Evolutionary conservation across 2,888 invertebrate species (phyloP).

Genomic region (Cataglyphis albicans): DNA sequence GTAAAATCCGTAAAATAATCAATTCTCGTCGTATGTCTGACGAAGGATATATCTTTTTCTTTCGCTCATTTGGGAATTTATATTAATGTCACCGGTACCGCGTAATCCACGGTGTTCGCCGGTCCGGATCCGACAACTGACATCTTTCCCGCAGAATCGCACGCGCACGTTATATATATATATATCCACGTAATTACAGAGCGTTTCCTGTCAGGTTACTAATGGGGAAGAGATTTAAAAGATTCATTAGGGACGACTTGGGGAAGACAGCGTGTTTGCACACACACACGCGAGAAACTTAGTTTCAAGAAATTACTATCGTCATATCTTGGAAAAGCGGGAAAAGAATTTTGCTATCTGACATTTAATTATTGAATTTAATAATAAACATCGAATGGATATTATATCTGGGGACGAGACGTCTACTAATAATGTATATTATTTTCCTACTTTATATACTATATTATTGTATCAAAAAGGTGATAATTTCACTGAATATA

Average conservation of each 20-base stretch:
- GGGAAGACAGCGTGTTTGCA: not conserved
- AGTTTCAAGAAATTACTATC: constrained; percentile 30
- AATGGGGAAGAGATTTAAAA: constrained; percentile 22
- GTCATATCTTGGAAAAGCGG: not conserved
- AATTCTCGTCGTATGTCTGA: constrained; percentile 26
- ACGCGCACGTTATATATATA: not conserved
- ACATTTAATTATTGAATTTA: constrained; percentile 9
- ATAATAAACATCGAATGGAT: constrained; percentile 27
- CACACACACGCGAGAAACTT: not conserved
- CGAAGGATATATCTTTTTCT: constrained; percentile 36
- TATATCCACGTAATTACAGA: constrained; percentile 41
- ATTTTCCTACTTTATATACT: not conserved
- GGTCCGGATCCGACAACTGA: constrained; percentile 1
- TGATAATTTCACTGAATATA: not conserved
- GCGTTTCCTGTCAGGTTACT: constrained; percentile 17
- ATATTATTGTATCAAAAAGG: not conserved
- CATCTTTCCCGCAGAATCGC: constrained; percentile 1
- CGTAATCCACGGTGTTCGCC: not conserved
- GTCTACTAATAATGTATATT: not conserved
- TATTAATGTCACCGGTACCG: constrained; percentile 34
- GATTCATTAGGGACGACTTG: constrained; percentile 15
- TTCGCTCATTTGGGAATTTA: constrained; percentile 38
- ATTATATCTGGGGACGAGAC: not conserved
- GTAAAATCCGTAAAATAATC: constrained; percentile 25
- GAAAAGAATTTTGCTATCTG: not conserved